Base-by-base conservation (phyloP, 1,140 invertebrate genomes). In the Drosophila tsacasi region DNA sequence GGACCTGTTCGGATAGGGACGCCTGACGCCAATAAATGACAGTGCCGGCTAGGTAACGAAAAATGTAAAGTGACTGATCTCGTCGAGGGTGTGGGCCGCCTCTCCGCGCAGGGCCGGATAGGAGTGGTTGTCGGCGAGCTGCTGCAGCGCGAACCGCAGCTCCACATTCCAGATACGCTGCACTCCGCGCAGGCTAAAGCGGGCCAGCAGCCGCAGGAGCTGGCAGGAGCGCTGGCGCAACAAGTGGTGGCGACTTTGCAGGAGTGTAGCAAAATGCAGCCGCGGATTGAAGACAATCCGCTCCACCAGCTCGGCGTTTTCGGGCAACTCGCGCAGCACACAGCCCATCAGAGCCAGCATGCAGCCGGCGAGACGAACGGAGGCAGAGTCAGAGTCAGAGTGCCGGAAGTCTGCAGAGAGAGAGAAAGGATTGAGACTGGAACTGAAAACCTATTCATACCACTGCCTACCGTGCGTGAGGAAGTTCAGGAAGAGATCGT, bases 221-320 rank as follows among this genome's bases (percentile, higher is more conserved):
- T 95, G 95, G 79, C 96, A 97, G 15, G 94, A 94, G 89, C 96
- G 94, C 60, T 95, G 94, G 71, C 94, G 94, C 7, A 97, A 61
- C 4, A 94, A 81, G 46, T 94, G 93, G 81, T 95, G 95, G 1
- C 94, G 93, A 86, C 96, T 95, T 67, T 94, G 94, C 23, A 97
- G 87, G 17, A 97, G 93, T 49, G 93, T 93, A 13, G 94, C 91
- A 46, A 97, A 93, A 66, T 95, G 94, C 21, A 96, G 94, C 8
- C 91, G 92, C 5, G 93, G 66, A 63, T 94, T 93, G 47, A 95
- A 94, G 1, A 97, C 86, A 62, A 97, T 95, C 76, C 95, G 95
- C 81, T 97, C 96, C 0, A 97, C 95, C 1, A 97, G 94, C 63
- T 96, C 95, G 0, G 95, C 95, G 85, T 97, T 96, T 84, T 97